A percentile compares a stretch with the other conserved stretches of the same genome.
These are phyloP conservation scores for Parotia lawesii DNA, from an alignment of 2,113 vertebrate species.

Conservation along the genomic window DNA sequence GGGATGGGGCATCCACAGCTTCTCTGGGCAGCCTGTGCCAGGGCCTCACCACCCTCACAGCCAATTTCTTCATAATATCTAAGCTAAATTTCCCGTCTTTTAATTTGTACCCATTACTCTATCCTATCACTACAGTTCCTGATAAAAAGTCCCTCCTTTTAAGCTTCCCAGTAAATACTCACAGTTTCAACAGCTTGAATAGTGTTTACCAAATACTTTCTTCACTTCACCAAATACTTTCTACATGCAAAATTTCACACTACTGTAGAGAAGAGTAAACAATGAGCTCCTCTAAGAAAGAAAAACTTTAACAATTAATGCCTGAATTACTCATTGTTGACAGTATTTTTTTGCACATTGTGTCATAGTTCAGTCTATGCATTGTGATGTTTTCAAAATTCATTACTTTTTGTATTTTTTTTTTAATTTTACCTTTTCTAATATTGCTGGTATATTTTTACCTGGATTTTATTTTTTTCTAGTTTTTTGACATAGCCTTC, in stretches of 20 bases:
- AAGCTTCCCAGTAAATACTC: background rate
- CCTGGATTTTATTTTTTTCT: background rate
- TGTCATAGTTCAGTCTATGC: background rate
- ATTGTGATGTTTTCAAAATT: background rate
- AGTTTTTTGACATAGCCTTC: background rate
- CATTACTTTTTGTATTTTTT: background rate
- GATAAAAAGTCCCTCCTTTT: background rate
- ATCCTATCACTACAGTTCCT: background rate
- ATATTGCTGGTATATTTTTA: background rate
- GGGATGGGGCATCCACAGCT: accelerated
- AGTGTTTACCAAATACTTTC: background rate
- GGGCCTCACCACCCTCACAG: accelerated
- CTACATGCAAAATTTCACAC: background rate
- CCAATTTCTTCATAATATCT: background rate
- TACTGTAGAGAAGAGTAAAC: background rate
- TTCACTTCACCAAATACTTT: background rate
- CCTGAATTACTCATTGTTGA: background rate
- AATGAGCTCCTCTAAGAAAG: background rate
- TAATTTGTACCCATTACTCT: background rate
- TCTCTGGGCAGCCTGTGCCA: background rate
- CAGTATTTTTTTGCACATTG: background rate
- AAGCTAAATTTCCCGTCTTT: background rate
- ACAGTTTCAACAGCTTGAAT: background rate
- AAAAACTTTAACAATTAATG: background rate
- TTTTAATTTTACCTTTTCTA: background rate